Evolutionary conservation across 2,113 vertebrate genomes (phyloP).

Genomic region (Perca fluviatilis): DNA sequence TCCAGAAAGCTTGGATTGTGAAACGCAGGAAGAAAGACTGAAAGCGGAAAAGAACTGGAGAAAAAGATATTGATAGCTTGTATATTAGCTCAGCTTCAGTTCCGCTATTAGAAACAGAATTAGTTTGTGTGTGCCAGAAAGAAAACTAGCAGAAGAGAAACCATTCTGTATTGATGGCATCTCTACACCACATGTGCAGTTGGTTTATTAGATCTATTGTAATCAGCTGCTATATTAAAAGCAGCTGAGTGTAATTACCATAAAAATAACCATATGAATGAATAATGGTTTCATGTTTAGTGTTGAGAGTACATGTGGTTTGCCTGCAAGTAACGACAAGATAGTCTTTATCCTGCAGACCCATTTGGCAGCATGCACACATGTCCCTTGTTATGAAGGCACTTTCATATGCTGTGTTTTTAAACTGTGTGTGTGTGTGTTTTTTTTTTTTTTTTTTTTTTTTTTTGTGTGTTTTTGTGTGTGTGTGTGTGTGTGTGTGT

Average conservation of each 20-base stretch:
- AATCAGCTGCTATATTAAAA: conserved; percentile 40
- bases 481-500: background rate
- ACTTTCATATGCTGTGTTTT: background rate
- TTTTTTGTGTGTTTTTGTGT: background rate
- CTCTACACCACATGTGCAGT: conserved; percentile 17
- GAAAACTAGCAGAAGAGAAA: conserved; percentile 20
- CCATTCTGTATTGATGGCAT: conserved; percentile 15
- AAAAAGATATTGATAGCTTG: conserved; percentile 33
- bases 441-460: conserved; percentile 27
- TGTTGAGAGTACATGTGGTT: conserved; percentile 35
- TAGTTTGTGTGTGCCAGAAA: background rate
- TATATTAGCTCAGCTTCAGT: conserved; percentile 41
- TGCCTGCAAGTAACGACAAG: conserved; percentile 12
- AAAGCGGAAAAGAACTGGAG: conserved; percentile 3
- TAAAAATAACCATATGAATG: conserved; percentile 2
- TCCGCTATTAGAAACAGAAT: conserved; percentile 28
- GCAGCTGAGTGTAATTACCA: conserved; percentile 18
- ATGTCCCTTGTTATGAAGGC: conserved; percentile 4
- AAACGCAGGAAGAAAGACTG: conserved; percentile 1
- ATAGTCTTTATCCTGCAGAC: conserved; percentile 4
- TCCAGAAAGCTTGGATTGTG: background rate
- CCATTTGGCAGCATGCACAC: background rate
- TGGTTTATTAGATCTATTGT: conserved; percentile 29
- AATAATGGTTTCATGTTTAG: conserved; percentile 28
- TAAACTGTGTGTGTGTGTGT: background rate